A percentile compares a stretch with the other conserved stretches of the same genome.
These are phyloP conservation scores for Periophthalmodon schlosseri DNA, from an alignment of 2,113 vertebrate genomes.

Conservation along the genomic window DNA sequence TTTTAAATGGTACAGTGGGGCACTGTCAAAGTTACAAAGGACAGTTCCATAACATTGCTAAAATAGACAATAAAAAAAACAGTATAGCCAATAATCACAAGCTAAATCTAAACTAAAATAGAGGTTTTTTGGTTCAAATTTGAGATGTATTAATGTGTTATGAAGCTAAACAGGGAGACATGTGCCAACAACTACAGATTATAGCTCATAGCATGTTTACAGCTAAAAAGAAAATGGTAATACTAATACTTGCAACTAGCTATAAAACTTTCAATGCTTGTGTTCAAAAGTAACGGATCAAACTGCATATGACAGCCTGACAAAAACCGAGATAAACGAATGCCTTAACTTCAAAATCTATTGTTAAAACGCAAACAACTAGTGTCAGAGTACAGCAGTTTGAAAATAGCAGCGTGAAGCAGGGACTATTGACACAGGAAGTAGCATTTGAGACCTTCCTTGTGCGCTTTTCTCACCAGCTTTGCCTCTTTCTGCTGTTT, in stretches of 20 bases:
- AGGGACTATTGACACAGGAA: conserved; percentile 49
- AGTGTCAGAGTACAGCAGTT: neutral
- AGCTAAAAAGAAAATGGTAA: neutral
- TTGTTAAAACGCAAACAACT: neutral
- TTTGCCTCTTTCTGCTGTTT: neutral
- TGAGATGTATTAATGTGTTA: neutral
- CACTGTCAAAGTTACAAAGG: neutral
- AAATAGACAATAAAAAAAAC: neutral
- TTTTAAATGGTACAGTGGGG: neutral
- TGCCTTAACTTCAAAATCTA: neutral
- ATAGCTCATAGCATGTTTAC: neutral
- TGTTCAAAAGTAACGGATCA: neutral
- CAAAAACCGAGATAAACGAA: neutral
- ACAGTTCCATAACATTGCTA: neutral
- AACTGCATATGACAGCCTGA: conserved; percentile 1
- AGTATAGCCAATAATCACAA: neutral
- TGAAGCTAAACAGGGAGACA: neutral
- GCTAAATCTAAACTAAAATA: neutral
- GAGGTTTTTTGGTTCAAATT: neutral
- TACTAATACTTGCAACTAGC: neutral
- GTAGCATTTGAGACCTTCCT: conserved; percentile 34
- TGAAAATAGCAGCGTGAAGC: conserved; percentile 2
- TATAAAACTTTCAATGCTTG: neutral
- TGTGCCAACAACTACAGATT: neutral
- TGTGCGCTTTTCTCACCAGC: conserved; percentile 14